Evolutionary conservation across 2,113 vertebrate genomes (phyloP).

Genomic region (Cichladusa arquata): DNA sequence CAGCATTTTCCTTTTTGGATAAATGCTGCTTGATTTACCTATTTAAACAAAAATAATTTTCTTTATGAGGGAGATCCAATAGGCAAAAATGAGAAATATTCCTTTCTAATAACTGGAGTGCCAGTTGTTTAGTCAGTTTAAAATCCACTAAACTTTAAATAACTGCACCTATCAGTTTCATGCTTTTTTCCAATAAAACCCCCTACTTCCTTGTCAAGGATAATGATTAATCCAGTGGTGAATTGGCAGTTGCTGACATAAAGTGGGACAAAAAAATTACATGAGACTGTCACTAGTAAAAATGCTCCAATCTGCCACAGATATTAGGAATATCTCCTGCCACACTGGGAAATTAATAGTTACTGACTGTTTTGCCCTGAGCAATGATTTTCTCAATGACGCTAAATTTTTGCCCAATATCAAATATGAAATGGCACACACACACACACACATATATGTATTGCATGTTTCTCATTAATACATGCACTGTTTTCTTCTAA

Average conservation of each 20-base stretch:
- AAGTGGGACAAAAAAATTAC: background rate
- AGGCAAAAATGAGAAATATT: background rate
- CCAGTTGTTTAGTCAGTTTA: background rate
- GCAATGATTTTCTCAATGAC: background rate
- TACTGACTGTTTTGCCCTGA: background rate
- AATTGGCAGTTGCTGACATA: background rate
- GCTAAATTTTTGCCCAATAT: background rate
- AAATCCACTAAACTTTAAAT: background rate
- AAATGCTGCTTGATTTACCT: background rate
- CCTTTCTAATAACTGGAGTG: background rate
- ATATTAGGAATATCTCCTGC: background rate
- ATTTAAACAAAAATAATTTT: background rate
- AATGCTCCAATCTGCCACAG: background rate
- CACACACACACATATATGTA: background rate
- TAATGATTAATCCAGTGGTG: background rate
- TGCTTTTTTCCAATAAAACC: background rate
- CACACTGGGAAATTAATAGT: background rate
- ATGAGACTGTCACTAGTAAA: background rate
- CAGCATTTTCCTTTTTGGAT: background rate
- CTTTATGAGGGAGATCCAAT: background rate
- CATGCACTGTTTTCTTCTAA: background rate
- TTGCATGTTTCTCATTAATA: background rate
- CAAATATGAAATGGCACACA: background rate
- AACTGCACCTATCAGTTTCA: accelerated
- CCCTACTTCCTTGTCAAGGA: background rate